Percentiles rank a stretch among this genome's conserved stretches.
phyloP scores from a whole-genome alignment of 1,140 invertebrate genomes.

The Apis cerana region DNA sequence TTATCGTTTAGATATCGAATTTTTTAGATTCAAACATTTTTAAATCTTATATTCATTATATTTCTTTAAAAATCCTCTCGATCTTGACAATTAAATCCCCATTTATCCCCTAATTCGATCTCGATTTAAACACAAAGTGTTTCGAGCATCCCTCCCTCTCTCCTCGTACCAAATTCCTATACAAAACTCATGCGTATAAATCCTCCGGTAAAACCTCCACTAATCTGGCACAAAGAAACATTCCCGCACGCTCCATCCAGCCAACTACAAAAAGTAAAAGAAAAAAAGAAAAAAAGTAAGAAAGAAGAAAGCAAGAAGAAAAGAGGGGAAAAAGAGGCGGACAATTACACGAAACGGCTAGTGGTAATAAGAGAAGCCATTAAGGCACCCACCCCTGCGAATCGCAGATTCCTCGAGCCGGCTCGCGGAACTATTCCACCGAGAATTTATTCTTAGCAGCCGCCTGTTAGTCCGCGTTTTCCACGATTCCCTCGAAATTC shows the following conservation, averaged over 20 bases:
- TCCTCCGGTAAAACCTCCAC: background rate
- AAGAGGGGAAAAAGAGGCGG: background rate
- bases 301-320: background rate
- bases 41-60: too few relatives aligned
- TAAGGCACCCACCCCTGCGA: conserved; percentile 11
- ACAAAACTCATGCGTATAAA: background rate
- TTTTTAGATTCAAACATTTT: too few relatives aligned
- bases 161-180: background rate
- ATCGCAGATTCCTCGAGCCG: conserved; percentile 33
- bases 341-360: background rate
- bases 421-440: background rate
- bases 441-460: conserved; percentile 46
- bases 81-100: too few relatives aligned
- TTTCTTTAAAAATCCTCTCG: too few relatives aligned
- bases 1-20: too few relatives aligned
- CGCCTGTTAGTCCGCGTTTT: conserved; percentile 11
- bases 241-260: background rate
- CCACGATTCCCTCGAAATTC: conserved; percentile 35
- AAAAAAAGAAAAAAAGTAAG: rapidly evolving
- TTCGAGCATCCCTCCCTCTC: background rate
- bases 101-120: background rate
- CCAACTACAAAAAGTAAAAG: background rate
- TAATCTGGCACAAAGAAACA: background rate
- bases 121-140: too few relatives aligned
- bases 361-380: conserved; percentile 19